Base-by-base conservation (phyloP, 2,113 vertebrate genomes). In the Cariama cristata region DNA sequence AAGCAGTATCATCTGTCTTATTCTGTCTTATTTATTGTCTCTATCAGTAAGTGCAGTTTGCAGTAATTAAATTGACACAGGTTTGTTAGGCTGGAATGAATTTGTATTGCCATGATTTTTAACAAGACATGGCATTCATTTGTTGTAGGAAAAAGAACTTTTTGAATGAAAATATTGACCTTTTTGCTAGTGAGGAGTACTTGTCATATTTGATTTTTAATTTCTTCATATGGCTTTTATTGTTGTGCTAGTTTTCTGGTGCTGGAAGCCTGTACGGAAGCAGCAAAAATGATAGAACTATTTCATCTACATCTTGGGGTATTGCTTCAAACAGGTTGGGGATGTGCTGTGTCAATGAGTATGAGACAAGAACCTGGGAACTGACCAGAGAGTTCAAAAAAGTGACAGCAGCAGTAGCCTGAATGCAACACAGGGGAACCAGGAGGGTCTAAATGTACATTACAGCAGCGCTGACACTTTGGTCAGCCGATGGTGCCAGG, bases 401-500 rank as follows among this genome's bases (percentile, higher is more conserved):
- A 49, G 21, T 8, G 9, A 14, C 23, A 49, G 38, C 53, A 45
- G 27, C 66, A 49, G 38, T 45, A 91, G 38, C 45, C 83, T 33
- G 64, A 50, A 38, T 63, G n/a, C 55, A 42, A 27, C 22, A 42
- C 7, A 13, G 18, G 30, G 16, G 14, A 74, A 26, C 28, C 38
- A 82, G 49, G n/a, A 45, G 45, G 60, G 15, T 63, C 38, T 77
- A n/a, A 23, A 47, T 21, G 21, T 24, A 30, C 15, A 2, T 58
- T 35, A 16, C 8, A 52, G 88, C 4, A 0, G 3, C 52, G 47
- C 47, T 69, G 55, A 58, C 18, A 4, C 56, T 85, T 44, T 3
- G 4, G 16, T 32, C 1, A 0, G 47, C 20, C 1, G 2, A 1
- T 22, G 28, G 56, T 21, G 47, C 63, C 56, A 33, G 21, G 12